These are phyloP conservation scores for Benthosema pterotum DNA, from an alignment of 2,797 vertebrate genomes.

Conservation along the genomic window DNA sequence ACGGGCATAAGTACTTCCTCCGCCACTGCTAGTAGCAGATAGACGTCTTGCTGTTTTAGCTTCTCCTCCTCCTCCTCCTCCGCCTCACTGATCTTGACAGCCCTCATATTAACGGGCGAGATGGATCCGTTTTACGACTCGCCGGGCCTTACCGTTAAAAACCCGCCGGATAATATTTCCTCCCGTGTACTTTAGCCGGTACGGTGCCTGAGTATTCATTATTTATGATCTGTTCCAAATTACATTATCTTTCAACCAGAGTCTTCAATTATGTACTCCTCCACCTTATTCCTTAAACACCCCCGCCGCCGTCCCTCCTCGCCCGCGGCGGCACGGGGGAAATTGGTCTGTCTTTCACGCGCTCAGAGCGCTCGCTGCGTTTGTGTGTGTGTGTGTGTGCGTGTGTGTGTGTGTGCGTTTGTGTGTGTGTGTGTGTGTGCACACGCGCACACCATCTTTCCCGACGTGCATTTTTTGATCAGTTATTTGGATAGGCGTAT, in stretches of 20 bases:
- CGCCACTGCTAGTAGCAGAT: too few species aligned
- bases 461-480: constrained; percentile 54
- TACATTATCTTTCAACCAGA: constrained; percentile 80
- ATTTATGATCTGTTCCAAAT: constrained; percentile 83
- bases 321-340: constrained; percentile 59
- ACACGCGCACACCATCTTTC: constrained; percentile 23
- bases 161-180: constrained; percentile 79
- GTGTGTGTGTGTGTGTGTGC: neutral
- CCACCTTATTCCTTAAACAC: constrained; percentile 11
- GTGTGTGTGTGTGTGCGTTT: neutral
- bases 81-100: constrained; percentile 54
- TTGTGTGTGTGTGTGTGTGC: constrained; percentile 5
- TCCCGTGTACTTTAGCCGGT: constrained; percentile 73
- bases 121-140: constrained; percentile 72
- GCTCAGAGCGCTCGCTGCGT: neutral
- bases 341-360: constrained; percentile 46
- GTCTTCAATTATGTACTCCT: constrained; percentile 74
- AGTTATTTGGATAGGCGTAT: constrained; percentile 66
- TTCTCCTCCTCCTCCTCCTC: too few species aligned
- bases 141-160: constrained; percentile 73
- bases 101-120: constrained; percentile 66
- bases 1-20: too few species aligned
- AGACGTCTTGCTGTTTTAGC: too few species aligned
- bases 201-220: constrained; percentile 76
- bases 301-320: neutral